Conservation (phyloP, 2,113 vertebrate genomes). For the Urocynchramus pylzowi region DNA sequence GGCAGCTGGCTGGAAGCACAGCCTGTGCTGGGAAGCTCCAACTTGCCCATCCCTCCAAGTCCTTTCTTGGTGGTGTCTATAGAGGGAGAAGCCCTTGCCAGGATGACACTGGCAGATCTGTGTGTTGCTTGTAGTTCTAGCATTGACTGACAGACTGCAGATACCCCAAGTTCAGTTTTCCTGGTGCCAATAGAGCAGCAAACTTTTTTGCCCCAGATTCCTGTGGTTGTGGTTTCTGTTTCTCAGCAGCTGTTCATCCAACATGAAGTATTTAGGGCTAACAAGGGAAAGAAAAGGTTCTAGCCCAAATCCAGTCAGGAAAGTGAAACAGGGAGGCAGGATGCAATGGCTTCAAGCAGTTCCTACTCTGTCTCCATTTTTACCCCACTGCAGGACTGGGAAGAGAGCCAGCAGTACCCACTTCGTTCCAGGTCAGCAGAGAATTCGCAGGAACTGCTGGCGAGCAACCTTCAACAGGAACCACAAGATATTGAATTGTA, state of each 20-base stretch:
- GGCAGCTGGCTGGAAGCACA: background rate
- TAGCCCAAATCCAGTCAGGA: background rate
- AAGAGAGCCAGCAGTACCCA: background rate
- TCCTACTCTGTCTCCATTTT: background rate
- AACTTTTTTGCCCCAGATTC: background rate
- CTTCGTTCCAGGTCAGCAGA: background rate
- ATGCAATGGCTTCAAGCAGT: background rate
- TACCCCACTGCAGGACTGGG: background rate
- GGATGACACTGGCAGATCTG: background rate
- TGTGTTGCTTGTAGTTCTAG: background rate
- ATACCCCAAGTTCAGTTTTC: background rate
- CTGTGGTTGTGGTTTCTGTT: background rate
- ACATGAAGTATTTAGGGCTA: background rate
- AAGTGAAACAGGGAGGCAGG: background rate
- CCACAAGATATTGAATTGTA: background rate
- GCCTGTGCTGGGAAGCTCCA: too few species aligned
- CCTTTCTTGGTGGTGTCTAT: background rate
- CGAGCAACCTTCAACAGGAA: background rate
- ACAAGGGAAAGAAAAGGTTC: background rate
- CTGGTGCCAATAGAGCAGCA: background rate
- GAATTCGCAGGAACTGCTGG: background rate
- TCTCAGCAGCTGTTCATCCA: background rate
- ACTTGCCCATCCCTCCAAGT: background rate
- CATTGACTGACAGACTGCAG: background rate
- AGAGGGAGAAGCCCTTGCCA: background rate